These are phyloP conservation scores for Pseudochirops cupreus DNA, from an alignment of 2,797 vertebrate genomes.

Conservation along the genomic window DNA sequence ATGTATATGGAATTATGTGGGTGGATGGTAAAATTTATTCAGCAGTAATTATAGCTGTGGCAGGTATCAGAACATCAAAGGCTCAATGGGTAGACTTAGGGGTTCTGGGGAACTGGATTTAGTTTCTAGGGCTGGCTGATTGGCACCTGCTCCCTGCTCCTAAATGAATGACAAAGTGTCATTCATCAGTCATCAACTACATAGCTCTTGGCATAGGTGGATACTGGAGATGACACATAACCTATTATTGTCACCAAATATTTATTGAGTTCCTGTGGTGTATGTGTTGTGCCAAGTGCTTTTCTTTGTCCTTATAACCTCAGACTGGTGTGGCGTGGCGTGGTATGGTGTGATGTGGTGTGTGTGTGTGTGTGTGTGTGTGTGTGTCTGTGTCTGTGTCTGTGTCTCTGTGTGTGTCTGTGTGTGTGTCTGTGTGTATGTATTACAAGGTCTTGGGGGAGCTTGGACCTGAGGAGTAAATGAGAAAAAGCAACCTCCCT, in stretches of 20 bases:
- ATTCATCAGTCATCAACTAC: background rate
- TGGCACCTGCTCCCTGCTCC: background rate
- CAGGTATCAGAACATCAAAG: background rate
- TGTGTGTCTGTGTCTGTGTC: too few species aligned
- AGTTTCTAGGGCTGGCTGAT: background rate
- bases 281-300: background rate
- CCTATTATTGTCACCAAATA: too few species aligned
- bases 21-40: background rate
- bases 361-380: too few species aligned
- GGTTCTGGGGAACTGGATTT: background rate
- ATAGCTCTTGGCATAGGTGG: background rate
- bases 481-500: background rate
- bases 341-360: too few species aligned
- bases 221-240: background rate
- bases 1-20: background rate
- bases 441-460: accelerated
- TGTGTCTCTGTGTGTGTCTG: too few species aligned
- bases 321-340: background rate
- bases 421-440: too few species aligned
- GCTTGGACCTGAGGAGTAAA: background rate
- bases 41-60: background rate
- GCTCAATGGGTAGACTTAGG: background rate
- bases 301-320: background rate
- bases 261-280: background rate
- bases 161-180: background rate